Percentiles rank a stretch among this genome's conserved stretches.
These are phyloP conservation scores for Sphinx pinastri DNA, from an alignment of 2,888 invertebrate genomes.

Conservation along the genomic window DNA sequence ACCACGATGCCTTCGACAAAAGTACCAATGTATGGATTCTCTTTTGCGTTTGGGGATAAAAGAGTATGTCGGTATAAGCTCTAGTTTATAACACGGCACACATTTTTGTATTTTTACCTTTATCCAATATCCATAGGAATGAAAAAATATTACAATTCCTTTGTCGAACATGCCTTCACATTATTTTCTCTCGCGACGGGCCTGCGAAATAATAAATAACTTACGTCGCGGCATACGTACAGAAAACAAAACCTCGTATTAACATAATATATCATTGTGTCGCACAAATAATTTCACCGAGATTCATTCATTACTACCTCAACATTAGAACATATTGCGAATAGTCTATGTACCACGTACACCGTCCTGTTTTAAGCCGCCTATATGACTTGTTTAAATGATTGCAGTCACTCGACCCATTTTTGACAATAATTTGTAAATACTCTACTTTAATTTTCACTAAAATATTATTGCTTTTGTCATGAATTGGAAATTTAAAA, in stretches of 20 bases:
- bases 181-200: background rate
- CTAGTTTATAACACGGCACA: too few species aligned
- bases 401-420: too few species aligned
- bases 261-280: background rate
- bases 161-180: background rate
- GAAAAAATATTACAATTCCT: slow-evolving; percentile 1
- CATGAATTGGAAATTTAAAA: background rate
- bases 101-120: too few species aligned
- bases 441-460: too few species aligned
- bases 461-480: background rate
- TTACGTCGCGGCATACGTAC: background rate
- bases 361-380: too few species aligned
- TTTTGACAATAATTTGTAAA: too few species aligned
- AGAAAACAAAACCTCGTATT: background rate
- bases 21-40: too few species aligned
- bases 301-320: background rate
- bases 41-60: too few species aligned
- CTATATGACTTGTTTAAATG: too few species aligned
- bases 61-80: too few species aligned
- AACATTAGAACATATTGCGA: background rate
- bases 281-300: background rate
- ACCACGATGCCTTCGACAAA: too few species aligned
- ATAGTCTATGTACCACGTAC: too few species aligned
- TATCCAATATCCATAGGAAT: background rate
- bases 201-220: background rate